Evolutionary conservation across 1,140 invertebrate species (phyloP), one percentile per base, ranked within the genome.

Genomic region (Caenorhabditis inopinata): DNA sequence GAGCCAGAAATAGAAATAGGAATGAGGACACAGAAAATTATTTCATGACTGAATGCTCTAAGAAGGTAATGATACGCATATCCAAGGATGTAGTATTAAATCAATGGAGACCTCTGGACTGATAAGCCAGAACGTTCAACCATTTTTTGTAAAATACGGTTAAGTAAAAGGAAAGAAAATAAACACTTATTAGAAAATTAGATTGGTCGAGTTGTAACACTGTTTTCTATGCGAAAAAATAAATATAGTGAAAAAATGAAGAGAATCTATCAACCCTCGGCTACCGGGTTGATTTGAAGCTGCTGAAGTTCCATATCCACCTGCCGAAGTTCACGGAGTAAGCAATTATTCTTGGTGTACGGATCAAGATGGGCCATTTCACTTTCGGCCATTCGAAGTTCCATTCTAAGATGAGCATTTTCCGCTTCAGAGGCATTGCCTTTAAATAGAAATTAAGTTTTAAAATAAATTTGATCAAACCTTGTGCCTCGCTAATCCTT

Each of bases 401-500:
- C 78, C 78, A 68, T 58, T n/a, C 78, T 25, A 14, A 79, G 48
- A 38, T 79, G 78, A 2, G 62, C 62, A 23, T 58, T 79, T 18
- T 68, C 78, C 12, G 73, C 27, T 47, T 48, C 46, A 2, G 42
- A 75, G 5, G 23, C 73, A 18, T 27, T 76, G 5, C 45, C 75
- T 53, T 3, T 27, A 27, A 23, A 32, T 23, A 11, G n/a, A n/a
- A 23, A 25, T 68, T 12, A 25, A 9, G 16, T 27, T 38, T 27
- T 74, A 23, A 2, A 76, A 53, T 27, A 49, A 76, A 9, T 38
- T 42, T 42, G 58, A 32, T 16, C 42, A 21, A 49, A 79, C 78
- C 38, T 18, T 84, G 74, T 9, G 85, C 84, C 53, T 86, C 85
- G 38, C 75, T 79, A n/a, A 86, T 83, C 27, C 84, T 78, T 49